Evolutionary conservation across 2,797 vertebrate species (phyloP).

Genomic region (Oreonectes daqikongensis): DNA sequence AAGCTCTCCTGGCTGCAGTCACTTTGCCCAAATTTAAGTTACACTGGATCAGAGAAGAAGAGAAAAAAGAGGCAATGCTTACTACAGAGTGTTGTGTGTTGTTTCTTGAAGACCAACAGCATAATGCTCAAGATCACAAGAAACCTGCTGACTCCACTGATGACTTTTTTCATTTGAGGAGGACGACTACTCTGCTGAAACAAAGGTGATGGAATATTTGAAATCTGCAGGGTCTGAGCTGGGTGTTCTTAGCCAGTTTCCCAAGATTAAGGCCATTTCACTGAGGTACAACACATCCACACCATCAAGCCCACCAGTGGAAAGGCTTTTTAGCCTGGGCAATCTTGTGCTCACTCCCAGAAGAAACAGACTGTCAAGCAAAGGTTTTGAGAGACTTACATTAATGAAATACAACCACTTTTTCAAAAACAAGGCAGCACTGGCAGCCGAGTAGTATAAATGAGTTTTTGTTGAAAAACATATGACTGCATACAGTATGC

Average conservation of each 20-base stretch:
- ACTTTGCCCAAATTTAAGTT: constrained; percentile 33
- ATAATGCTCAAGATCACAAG: background rate
- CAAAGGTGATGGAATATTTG: constrained; percentile 3
- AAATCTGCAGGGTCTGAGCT: constrained; percentile 2
- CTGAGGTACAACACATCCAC: constrained; percentile 2
- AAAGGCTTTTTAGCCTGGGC: constrained; percentile 25
- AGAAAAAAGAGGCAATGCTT: constrained; percentile 4
- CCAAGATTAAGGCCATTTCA: constrained; percentile 13
- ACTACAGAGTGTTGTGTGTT: constrained; percentile 11
- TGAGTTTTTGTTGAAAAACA: background rate
- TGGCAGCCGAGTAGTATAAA: background rate
- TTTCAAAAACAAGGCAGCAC: background rate
- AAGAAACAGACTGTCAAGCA: background rate
- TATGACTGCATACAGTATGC: background rate
- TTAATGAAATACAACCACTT: constrained; percentile 13
- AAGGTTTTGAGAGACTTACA: background rate
- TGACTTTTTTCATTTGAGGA: constrained; percentile 20
- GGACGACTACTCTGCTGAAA: background rate
- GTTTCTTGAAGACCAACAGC: background rate
- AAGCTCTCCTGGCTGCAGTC: constrained; percentile 29
- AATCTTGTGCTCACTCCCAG: constrained; percentile 13
- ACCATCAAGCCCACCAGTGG: background rate
- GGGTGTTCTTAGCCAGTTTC: background rate
- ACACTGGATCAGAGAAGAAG: constrained; percentile 13
- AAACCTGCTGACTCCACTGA: background rate